Conservation (phyloP, 2,113 vertebrate species). For the Falco punctatus region DNA sequence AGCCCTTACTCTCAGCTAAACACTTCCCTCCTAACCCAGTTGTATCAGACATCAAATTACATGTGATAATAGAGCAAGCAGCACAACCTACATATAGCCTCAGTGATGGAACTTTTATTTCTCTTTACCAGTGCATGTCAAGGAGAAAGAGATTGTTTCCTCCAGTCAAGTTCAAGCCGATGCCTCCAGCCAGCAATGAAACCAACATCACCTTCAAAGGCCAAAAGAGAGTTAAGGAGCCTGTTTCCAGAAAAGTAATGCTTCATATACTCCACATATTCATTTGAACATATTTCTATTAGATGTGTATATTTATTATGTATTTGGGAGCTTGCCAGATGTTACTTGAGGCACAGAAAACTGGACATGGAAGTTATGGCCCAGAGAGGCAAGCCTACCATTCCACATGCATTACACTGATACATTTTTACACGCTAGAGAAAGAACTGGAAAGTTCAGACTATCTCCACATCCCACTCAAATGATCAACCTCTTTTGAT, state of each 20-base stretch:
- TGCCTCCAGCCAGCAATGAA: conserved; percentile 91
- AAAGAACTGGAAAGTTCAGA: neutral
- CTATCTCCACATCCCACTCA: fast-evolving
- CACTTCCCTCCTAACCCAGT: neutral
- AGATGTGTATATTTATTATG: neutral
- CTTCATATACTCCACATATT: neutral
- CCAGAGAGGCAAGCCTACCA: neutral
- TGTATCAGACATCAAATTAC: neutral
- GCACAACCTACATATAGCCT: neutral
- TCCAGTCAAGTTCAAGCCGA: conserved; percentile 92
- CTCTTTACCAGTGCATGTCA: conserved; percentile 95
- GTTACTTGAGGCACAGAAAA: neutral
- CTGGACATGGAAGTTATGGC: neutral
- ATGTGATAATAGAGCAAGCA: neutral
- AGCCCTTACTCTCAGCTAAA: neutral
- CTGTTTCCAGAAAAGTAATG: neutral
- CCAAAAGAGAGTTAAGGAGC: neutral
- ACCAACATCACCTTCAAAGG: conserved; percentile 89
- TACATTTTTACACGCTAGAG: neutral
- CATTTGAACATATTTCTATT: neutral
- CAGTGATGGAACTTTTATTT: neutral
- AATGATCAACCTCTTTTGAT: neutral
- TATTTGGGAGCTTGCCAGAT: neutral
- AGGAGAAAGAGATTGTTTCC: conserved; percentile 97
- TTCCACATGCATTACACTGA: neutral